Evolutionary conservation across 2,888 invertebrate genomes (phyloP).

Genomic region (Auanema sp.): DNA sequence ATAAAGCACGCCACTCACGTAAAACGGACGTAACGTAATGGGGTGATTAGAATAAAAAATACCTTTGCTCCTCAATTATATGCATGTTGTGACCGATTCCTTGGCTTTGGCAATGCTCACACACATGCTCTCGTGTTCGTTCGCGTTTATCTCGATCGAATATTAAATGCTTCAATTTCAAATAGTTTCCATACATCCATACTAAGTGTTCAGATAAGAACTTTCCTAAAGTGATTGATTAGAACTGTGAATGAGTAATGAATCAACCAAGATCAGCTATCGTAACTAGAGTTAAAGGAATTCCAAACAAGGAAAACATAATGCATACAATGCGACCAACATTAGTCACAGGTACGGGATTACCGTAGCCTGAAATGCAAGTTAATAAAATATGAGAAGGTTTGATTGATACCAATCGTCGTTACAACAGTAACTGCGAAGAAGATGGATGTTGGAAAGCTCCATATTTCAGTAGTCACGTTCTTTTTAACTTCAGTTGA

Average conservation of each 20-base stretch:
- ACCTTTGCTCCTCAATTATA: constrained; percentile 58
- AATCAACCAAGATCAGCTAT: constrained; percentile 52
- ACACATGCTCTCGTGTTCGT: constrained; percentile 51
- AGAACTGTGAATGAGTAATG: too few relatives aligned
- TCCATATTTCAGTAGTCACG: constrained; percentile 61
- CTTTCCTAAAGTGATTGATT: constrained; percentile 54
- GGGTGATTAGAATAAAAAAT: not conserved
- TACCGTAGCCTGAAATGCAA: constrained; percentile 57
- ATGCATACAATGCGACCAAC: constrained; percentile 60
- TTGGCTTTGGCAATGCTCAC: constrained; percentile 57
- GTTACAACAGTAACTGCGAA: constrained; percentile 64
- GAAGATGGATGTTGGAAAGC: constrained; percentile 64
- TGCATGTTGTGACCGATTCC: constrained; percentile 57
- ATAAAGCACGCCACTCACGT: too few relatives aligned
- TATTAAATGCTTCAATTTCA: constrained; percentile 49
- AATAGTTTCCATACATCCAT: constrained; percentile 63
- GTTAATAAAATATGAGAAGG: constrained; percentile 4
- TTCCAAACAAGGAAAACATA: constrained; percentile 63
- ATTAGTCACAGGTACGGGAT: constrained; percentile 63
- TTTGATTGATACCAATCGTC: constrained; percentile 49
- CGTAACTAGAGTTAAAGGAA: constrained; percentile 63
- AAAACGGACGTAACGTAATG: not conserved
- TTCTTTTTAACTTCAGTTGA: constrained; percentile 61
- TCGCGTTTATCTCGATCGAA: constrained; percentile 29
- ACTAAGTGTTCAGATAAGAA: constrained; percentile 63